Conservation (phyloP, 2,113 vertebrate species). For the Ivindomyrus marchei region DNA sequence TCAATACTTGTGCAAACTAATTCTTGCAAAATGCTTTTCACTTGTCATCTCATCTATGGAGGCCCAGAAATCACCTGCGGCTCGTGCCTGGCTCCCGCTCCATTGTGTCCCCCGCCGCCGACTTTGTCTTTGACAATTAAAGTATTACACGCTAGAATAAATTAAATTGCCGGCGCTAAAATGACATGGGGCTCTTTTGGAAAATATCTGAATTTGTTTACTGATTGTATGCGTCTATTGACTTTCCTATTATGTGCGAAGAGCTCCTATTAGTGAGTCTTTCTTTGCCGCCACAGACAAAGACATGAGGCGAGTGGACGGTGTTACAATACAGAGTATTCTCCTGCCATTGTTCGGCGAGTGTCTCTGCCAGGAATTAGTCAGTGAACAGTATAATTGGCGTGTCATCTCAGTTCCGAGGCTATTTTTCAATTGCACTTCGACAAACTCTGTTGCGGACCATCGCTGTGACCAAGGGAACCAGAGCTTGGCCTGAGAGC, state of each 20-base stretch:
- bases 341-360: slow-evolving; percentile 57
- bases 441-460: slow-evolving; percentile 26
- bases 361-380: slow-evolving; percentile 31
- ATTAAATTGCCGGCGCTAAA: slow-evolving; percentile 82
- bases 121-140: slow-evolving; percentile 96
- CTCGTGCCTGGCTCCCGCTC: slow-evolving; percentile 74
- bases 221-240: slow-evolving; percentile 75
- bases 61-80: slow-evolving; percentile 77
- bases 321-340: slow-evolving; percentile 54
- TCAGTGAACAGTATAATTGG: slow-evolving; percentile 41
- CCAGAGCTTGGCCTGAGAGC: background rate
- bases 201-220: slow-evolving; percentile 82
- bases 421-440: slow-evolving; percentile 44
- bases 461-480: background rate
- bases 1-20: slow-evolving; percentile 60
- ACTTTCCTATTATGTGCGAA: slow-evolving; percentile 78
- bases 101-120: slow-evolving; percentile 81
- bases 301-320: slow-evolving; percentile 37
- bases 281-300: slow-evolving; percentile 32
- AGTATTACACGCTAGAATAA: slow-evolving; percentile 94
- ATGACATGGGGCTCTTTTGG: slow-evolving; percentile 68
- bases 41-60: slow-evolving; percentile 71
- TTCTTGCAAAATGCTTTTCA: slow-evolving; percentile 74
- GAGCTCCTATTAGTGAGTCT: slow-evolving; percentile 60
- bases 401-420: slow-evolving; percentile 38